phyloP scores from a whole-genome alignment of 2,888 invertebrate genomes.

The Polietes domitor region DNA sequence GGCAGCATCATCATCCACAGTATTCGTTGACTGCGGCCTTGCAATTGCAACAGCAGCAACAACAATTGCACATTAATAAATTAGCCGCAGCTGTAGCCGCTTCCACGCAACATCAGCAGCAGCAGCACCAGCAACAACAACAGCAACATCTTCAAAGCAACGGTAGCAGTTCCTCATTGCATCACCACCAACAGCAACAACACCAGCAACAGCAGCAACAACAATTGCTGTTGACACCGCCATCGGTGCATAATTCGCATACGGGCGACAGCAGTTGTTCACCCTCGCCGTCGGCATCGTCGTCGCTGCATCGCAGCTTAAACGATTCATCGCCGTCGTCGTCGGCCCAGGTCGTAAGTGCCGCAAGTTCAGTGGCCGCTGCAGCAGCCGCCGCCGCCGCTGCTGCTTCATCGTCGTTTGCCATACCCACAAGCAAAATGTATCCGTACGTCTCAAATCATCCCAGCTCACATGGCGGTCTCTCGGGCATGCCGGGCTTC shows the following conservation, averaged over 20 bases:
- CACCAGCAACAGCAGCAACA: slow-evolving; percentile 71
- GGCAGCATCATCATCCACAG: slow-evolving; percentile 74
- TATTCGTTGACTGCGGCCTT: slow-evolving; percentile 81
- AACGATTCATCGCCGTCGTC: slow-evolving; percentile 81
- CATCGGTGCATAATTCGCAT: slow-evolving; percentile 77
- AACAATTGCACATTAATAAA: slow-evolving; percentile 78
- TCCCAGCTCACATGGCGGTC: slow-evolving; percentile 88
- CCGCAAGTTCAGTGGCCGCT: slow-evolving; percentile 83
- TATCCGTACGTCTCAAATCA: slow-evolving; percentile 93
- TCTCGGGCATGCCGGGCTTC: slow-evolving; percentile 86
- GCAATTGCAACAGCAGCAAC: slow-evolving; percentile 75
- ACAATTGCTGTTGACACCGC: slow-evolving; percentile 76
- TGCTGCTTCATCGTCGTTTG: slow-evolving; percentile 79
- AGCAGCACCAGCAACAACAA: slow-evolving; percentile 65
- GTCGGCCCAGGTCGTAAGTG: slow-evolving; percentile 77
- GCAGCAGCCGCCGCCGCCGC: slow-evolving; percentile 75
- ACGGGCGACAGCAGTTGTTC: slow-evolving; percentile 77
- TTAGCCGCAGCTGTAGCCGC: slow-evolving; percentile 77
- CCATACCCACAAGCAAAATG: slow-evolving; percentile 89
- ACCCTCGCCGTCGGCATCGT: slow-evolving; percentile 76
- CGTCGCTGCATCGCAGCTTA: slow-evolving; percentile 73
- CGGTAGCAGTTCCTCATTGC: slow-evolving; percentile 67
- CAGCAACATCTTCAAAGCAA: slow-evolving; percentile 61
- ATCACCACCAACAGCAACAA: slow-evolving; percentile 71
- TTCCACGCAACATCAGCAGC: slow-evolving; percentile 70